Evolutionary conservation across 1,140 invertebrate genomes (phyloP).

Genomic region (Conus betulinus): DNA sequence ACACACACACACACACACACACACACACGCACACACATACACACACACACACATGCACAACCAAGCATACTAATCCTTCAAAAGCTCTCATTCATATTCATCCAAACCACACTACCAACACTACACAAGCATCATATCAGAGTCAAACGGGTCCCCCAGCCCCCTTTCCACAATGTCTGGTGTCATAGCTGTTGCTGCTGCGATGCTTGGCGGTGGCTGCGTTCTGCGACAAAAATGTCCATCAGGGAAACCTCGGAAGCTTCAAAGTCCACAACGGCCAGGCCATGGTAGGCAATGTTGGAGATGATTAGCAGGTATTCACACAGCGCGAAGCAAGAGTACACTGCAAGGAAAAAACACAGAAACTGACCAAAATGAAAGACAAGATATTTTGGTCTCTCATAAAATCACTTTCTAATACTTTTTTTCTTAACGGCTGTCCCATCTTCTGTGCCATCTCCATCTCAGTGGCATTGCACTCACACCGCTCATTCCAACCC

Average conservation of each 20-base stretch:
- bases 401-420: too few relatives aligned
- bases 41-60: background rate
- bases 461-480: too few relatives aligned
- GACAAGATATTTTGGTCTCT: too few relatives aligned
- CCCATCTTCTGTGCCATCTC: too few relatives aligned
- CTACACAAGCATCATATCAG: background rate
- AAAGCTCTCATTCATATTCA: background rate
- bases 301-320: constrained; percentile 2
- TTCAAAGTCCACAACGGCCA: background rate
- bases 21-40: too few relatives aligned
- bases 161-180: background rate
- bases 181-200: background rate
- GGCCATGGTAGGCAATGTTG: background rate
- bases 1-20: too few relatives aligned
- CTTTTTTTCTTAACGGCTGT: too few relatives aligned
- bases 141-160: background rate
- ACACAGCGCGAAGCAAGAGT: background rate
- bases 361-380: too few relatives aligned
- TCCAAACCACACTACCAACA: background rate
- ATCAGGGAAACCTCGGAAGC: background rate
- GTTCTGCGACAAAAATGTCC: background rate
- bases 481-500: too few relatives aligned
- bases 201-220: background rate
- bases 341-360: background rate
- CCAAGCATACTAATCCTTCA: background rate